These are phyloP conservation scores for Procambarus clarkii DNA, from an alignment of 1,140 invertebrate genomes.

Conservation along the genomic window DNA sequence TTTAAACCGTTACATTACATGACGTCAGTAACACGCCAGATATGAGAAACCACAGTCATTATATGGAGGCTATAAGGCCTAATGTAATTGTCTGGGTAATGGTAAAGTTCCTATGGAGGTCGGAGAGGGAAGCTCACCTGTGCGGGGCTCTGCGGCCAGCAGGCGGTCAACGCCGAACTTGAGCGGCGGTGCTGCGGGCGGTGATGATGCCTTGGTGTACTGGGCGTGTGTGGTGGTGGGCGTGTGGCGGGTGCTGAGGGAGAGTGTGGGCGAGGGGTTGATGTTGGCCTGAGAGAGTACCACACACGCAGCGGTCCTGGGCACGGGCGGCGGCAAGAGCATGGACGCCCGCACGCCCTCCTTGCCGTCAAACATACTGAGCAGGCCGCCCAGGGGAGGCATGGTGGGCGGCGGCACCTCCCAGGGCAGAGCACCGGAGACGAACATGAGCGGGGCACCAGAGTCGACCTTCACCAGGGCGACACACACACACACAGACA, in stretches of 20 bases:
- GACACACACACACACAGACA: too few species aligned
- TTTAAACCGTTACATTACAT: too few species aligned
- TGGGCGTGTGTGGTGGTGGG: constrained; percentile 1
- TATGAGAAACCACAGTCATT: too few species aligned
- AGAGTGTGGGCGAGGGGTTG: constrained; percentile 23
- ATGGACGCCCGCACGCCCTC: constrained; percentile 35
- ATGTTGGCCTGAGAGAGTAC: constrained; percentile 39
- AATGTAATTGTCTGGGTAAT: too few species aligned
- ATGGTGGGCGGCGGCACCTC: constrained; percentile 38
- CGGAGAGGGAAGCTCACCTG: not conserved
- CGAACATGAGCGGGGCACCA: constrained; percentile 24
- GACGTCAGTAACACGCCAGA: too few species aligned
- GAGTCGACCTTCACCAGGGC: not conserved
- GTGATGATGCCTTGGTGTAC: constrained; percentile 31
- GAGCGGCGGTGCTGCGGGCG: constrained; percentile 32
- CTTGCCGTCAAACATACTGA: constrained; percentile 55
- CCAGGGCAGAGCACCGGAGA: constrained; percentile 46
- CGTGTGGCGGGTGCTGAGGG: constrained; percentile 32
- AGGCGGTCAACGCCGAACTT: constrained; percentile 57
- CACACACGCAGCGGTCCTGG: constrained; percentile 56
- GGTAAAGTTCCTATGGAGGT: too few species aligned
- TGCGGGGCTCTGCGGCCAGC: constrained; percentile 40
- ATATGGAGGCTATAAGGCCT: too few species aligned
- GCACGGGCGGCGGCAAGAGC: constrained; percentile 32
- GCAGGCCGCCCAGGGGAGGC: constrained; percentile 45